These are phyloP conservation scores for Cenopis cana DNA, from an alignment of 2,888 invertebrate species.

Conservation along the genomic window DNA sequence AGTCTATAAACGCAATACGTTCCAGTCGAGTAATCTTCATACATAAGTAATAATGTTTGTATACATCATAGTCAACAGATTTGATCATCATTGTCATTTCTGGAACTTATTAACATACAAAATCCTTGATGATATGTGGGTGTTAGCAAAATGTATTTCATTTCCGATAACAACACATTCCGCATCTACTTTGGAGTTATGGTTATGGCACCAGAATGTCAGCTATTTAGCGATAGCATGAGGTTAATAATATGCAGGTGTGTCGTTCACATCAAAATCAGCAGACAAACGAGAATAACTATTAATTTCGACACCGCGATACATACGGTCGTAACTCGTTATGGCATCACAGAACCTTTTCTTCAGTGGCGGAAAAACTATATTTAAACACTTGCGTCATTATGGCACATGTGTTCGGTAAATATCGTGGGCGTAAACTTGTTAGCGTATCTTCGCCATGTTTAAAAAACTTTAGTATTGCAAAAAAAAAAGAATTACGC, in stretches of 20 bases:
- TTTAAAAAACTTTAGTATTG: slow-evolving; percentile 27
- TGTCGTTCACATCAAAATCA: slow-evolving; percentile 26
- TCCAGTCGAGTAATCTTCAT: too few relatives aligned
- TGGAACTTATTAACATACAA: slow-evolving; percentile 54
- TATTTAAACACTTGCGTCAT: slow-evolving; percentile 44
- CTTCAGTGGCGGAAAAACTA: slow-evolving; percentile 54
- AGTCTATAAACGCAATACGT: too few relatives aligned
- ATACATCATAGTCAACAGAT: not conserved
- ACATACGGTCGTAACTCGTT: slow-evolving; percentile 47
- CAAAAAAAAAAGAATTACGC: slow-evolving; percentile 43
- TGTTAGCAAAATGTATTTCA: slow-evolving; percentile 7
- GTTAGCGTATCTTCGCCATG: slow-evolving; percentile 37
- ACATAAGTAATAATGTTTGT: not conserved
- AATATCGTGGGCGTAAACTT: slow-evolving; percentile 38
- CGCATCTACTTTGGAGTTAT: slow-evolving; percentile 1
- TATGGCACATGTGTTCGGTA: slow-evolving; percentile 41
- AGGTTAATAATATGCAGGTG: slow-evolving; percentile 18
- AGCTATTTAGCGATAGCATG: slow-evolving; percentile 6
- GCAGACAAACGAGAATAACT: slow-evolving; percentile 35
- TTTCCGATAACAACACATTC: slow-evolving; percentile 12
- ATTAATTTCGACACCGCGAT: slow-evolving; percentile 2
- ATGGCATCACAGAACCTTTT: slow-evolving; percentile 61
- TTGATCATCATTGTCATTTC: slow-evolving; percentile 15
- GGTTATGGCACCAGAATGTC: slow-evolving; percentile 19
- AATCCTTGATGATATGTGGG: slow-evolving; percentile 41